Evolutionary conservation across 2,888 invertebrate genomes (phyloP).

Genomic region (Tyria jacobaeae): DNA sequence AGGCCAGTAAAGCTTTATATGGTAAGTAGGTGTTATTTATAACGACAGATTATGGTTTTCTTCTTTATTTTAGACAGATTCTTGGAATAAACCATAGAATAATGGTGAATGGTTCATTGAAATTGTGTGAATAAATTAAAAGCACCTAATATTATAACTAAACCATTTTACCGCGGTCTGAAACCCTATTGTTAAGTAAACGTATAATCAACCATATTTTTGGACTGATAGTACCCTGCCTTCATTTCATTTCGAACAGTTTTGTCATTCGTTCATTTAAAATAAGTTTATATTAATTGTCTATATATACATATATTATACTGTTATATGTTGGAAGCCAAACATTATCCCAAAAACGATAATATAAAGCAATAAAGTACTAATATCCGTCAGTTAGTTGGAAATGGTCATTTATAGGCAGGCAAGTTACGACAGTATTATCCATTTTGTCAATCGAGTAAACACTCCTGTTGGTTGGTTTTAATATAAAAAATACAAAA

Average conservation of each 20-base stretch:
- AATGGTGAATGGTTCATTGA: neutral
- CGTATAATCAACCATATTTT: constrained; percentile 53
- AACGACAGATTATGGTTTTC: neutral
- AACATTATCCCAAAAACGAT: neutral
- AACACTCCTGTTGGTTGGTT: neutral
- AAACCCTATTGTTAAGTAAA: constrained; percentile 58
- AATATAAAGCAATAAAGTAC: neutral
- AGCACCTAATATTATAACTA: constrained; percentile 38
- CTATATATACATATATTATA: no score
- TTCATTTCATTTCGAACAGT: constrained; percentile 52
- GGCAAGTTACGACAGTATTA: neutral
- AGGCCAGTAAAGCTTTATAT: no score
- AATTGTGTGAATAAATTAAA: constrained; percentile 54
- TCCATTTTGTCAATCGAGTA: neutral
- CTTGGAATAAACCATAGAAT: neutral
- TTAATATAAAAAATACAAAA: neutral
- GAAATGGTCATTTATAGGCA: neutral
- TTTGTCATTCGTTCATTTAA: constrained; percentile 11
- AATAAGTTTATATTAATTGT: neutral
- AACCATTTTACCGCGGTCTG: constrained; percentile 40
- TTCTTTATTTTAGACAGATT: neutral
- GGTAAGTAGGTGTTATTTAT: neutral
- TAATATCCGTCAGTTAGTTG: neutral
- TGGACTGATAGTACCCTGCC: constrained; percentile 52
- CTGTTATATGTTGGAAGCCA: neutral